A percentile compares a stretch with the other conserved stretches of the same genome.
Evolutionary conservation across 2,888 invertebrate species (phyloP).

Genomic region (Cheilosia variabilis): DNA sequence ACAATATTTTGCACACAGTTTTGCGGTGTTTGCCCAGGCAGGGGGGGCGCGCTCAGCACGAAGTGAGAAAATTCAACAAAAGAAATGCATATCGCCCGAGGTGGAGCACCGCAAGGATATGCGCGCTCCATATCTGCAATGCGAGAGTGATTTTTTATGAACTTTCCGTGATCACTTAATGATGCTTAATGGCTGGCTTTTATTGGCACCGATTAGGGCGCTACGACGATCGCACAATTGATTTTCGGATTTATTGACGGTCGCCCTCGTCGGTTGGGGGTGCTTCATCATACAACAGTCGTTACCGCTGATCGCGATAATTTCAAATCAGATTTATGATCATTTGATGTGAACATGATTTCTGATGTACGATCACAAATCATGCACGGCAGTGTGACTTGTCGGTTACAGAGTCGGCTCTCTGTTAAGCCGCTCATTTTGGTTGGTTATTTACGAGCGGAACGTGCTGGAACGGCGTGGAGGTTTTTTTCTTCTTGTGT

Average conservation of each 20-base stretch:
- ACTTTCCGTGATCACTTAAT: slow-evolving; percentile 68
- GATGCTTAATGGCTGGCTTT: slow-evolving; percentile 64
- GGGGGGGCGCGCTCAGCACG: not conserved
- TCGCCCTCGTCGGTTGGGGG: slow-evolving; percentile 4
- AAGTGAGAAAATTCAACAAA: slow-evolving; percentile 44
- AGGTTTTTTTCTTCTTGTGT: not conserved
- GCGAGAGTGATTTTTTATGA: slow-evolving; percentile 44
- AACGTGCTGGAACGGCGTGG: slow-evolving; percentile 35
- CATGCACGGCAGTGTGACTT: slow-evolving; percentile 56
- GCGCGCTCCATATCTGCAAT: not conserved
- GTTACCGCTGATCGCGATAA: slow-evolving; percentile 39
- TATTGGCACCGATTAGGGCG: slow-evolving; percentile 60
- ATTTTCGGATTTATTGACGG: slow-evolving; percentile 59
- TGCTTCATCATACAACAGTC: slow-evolving; percentile 36
- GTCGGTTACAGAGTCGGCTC: slow-evolving; percentile 5
- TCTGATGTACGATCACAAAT: slow-evolving; percentile 58
- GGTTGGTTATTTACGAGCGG: slow-evolving; percentile 35
- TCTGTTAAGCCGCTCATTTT: slow-evolving; percentile 49
- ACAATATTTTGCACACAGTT: not conserved
- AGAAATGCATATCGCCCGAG: slow-evolving; percentile 55
- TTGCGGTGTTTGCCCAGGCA: not conserved
- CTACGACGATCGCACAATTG: slow-evolving; percentile 57
- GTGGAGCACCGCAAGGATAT: slow-evolving; percentile 8
- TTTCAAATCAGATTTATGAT: slow-evolving; percentile 57
- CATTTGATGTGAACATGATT: slow-evolving; percentile 60